These are phyloP conservation scores for Lasiommata megera DNA, from an alignment of 2,888 invertebrate species.

Conservation along the genomic window DNA sequence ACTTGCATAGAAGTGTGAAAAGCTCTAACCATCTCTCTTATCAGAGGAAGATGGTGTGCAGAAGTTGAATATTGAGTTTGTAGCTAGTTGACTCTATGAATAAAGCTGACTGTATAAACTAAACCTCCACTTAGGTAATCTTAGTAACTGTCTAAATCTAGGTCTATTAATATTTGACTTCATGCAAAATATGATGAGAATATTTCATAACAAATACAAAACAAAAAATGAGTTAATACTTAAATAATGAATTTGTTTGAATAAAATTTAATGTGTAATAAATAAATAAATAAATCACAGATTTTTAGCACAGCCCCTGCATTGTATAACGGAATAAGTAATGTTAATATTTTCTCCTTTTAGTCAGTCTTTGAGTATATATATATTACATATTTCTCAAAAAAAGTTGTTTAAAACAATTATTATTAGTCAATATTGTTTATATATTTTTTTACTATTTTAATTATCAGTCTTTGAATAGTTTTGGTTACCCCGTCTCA, in stretches of 20 bases:
- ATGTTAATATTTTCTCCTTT: neutral
- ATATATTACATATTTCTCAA: neutral
- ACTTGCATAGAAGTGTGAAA: too few relatives aligned
- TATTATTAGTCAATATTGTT: neutral
- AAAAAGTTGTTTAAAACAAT: neutral
- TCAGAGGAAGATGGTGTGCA: too few relatives aligned
- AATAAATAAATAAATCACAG: constrained; percentile 29
- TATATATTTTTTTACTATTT: constrained; percentile 9
- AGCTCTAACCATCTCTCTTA: too few relatives aligned
- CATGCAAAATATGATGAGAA: neutral
- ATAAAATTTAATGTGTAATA: constrained; percentile 1
- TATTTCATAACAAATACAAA: neutral
- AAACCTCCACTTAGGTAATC: too few relatives aligned
- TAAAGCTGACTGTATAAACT: too few relatives aligned
- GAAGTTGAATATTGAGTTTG: too few relatives aligned
- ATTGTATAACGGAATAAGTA: neutral
- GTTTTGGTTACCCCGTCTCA: constrained; percentile 25
- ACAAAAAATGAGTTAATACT: constrained; percentile 8
- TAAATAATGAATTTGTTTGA: constrained; percentile 1
- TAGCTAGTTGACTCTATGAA: too few relatives aligned
- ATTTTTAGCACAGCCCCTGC: constrained; percentile 19
- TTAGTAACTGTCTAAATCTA: too few relatives aligned
- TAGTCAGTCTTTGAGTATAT: constrained; percentile 1
- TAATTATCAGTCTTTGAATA: constrained; percentile 17
- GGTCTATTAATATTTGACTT: too few relatives aligned